Base-by-base conservation (phyloP, 1,140 invertebrate genomes). In the Drosophila triauraria region DNA sequence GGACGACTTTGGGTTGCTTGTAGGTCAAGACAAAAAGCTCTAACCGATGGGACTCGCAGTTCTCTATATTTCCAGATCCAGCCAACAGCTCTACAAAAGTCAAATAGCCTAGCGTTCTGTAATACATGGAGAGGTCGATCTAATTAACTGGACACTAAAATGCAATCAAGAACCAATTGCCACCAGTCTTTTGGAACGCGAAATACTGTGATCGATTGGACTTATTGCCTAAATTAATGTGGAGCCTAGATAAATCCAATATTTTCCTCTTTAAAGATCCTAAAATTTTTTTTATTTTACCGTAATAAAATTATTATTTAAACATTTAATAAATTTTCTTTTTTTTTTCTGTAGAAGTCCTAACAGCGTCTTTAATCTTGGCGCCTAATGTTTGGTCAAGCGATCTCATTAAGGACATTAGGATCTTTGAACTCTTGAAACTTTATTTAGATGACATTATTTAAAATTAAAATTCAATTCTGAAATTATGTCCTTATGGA, bases 1-100 rank as follows among this genome's bases (percentile, higher is more conserved):
- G 43, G 51, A 44, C 50, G 23, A 44, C 20, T 20, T 57, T 67
- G 68, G 75, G 75, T 78, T 78, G 67, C 63, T 78, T 78, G 75
- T 78, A 78, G 65, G 75, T 78, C 65, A 78, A 59, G 59, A 78
- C 35, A 23, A 4, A 40, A 57, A 51, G 30, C 25, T 61, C 38
- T 54, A 64, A 78, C 32, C 38, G 7, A 63, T 54, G 38, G 32
- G 6, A 7, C 53, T n/a, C 20, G 57, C 75, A 78, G 58, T 30
- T 46, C 38, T 60, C 32, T 51, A 30, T 54, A 43, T 44, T 78
- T 71, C 12, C 76, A 78, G 76, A 42, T 50, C n/a, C 53, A 10
- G n/a, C 13, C 4, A 43, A 27, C 8, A 1, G 15, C 17, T 54
- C 62, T 9, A 56, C 15, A 7, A 75, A 54, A 44, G 57, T 20